Evolutionary conservation across 2,113 vertebrate genomes (phyloP).

Genomic region (Trogon melanurus): DNA sequence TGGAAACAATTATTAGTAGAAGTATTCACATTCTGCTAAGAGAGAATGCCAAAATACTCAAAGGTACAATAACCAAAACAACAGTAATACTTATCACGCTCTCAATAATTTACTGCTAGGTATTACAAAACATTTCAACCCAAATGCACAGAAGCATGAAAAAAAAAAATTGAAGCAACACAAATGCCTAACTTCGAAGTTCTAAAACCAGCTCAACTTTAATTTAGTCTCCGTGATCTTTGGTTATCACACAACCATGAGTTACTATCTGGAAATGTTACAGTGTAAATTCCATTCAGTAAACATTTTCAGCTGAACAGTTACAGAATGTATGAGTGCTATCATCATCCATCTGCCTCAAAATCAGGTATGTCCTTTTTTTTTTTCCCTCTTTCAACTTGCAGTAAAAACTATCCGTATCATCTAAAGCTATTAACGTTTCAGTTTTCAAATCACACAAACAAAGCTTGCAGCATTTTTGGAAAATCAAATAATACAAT

Average conservation of each 20-base stretch:
- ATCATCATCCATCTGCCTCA: neutral
- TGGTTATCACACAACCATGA: conserved; percentile 48
- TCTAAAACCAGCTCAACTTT: conserved; percentile 21
- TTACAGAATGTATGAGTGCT: neutral
- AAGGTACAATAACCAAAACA: neutral
- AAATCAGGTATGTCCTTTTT: neutral
- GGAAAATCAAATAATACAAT: neutral
- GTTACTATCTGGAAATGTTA: neutral
- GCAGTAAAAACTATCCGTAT: neutral
- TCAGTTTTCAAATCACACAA: neutral
- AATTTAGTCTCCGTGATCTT: conserved; percentile 42
- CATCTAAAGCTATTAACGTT: neutral
- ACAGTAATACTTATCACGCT: neutral
- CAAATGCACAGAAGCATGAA: neutral
- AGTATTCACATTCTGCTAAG: neutral
- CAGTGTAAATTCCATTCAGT: neutral
- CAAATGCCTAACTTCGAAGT: conserved; percentile 52
- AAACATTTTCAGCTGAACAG: neutral
- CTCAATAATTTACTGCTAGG: neutral
- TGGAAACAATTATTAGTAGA: neutral
- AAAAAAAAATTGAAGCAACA: conserved; percentile 54
- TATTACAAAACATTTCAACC: conserved; percentile 35
- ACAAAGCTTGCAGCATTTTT: neutral
- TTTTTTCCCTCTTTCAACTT: neutral
- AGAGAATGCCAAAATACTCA: neutral